Conservation (phyloP, 1,140 invertebrate genomes). For the Druon quercuslanigerum region DNA sequence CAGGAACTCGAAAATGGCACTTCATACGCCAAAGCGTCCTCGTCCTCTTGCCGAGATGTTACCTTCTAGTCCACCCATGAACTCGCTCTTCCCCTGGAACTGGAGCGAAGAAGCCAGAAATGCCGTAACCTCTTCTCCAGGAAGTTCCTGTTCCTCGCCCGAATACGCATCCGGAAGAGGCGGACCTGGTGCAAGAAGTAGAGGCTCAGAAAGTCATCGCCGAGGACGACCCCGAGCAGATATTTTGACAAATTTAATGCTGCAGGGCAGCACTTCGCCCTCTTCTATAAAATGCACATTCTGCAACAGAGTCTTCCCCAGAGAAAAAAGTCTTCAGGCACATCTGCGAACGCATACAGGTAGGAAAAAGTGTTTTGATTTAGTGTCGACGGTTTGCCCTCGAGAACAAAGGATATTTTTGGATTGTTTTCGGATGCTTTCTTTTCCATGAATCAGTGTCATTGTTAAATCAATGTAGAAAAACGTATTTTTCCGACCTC, state of each 20-base stretch:
- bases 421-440: too few relatives aligned
- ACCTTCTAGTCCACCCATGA: constrained; percentile 66
- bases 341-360: constrained; percentile 88
- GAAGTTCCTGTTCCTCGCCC: constrained; percentile 71
- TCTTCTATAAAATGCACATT: constrained; percentile 85
- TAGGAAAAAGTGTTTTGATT: constrained; percentile 63
- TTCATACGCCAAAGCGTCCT: constrained; percentile 64
- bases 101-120: constrained; percentile 72
- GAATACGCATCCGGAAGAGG: constrained; percentile 58
- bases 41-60: constrained; percentile 51
- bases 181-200: constrained; percentile 36
- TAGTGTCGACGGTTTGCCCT: constrained; percentile 7
- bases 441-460: too few relatives aligned
- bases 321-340: constrained; percentile 89
- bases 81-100: constrained; percentile 69
- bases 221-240: constrained; percentile 85
- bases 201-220: constrained; percentile 63
- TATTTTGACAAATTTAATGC: constrained; percentile 82
- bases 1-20: constrained; percentile 50
- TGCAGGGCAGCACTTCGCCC: constrained; percentile 83
- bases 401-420: constrained; percentile 26
- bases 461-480: constrained; percentile 17
- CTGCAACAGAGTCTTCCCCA: constrained; percentile 86
- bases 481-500: constrained; percentile 21
- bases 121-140: constrained; percentile 67